These are phyloP conservation scores for Dicranocentrus wangi DNA, from an alignment of 2,888 invertebrate species.

Conservation along the genomic window DNA sequence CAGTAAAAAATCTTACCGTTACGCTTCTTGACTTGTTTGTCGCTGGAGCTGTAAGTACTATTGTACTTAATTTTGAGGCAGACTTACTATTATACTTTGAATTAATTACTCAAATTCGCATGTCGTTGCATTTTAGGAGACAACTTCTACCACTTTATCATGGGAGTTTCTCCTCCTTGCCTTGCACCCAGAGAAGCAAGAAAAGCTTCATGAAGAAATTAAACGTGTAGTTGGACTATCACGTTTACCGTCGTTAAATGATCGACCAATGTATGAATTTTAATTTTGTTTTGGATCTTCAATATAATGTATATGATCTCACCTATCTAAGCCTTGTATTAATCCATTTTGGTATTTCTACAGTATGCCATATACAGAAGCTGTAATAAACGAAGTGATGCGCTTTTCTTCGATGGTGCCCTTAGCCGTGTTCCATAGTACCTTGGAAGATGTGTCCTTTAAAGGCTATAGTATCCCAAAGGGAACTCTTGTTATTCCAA, in stretches of 20 bases:
- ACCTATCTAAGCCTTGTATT: no score
- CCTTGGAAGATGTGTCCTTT: conserved; percentile 41
- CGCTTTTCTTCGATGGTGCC: conserved; percentile 59
- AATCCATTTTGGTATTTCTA: no score
- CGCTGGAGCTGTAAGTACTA: conserved; percentile 67
- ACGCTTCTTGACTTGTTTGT: conserved; percentile 66
- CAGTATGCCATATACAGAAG: conserved; percentile 68
- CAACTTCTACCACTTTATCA: conserved; percentile 64
- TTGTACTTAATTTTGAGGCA: no score
- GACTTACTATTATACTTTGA: no score
- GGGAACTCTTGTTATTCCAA: conserved; percentile 56
- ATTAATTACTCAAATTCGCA: neutral
- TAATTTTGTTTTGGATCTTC: neutral
- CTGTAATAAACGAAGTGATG: conserved; percentile 65
- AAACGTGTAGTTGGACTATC: conserved; percentile 62
- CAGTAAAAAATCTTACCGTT: conserved; percentile 58
- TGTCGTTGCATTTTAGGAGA: conserved; percentile 39
- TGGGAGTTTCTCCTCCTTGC: conserved; percentile 67
- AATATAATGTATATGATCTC: neutral
- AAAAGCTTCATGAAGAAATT: conserved; percentile 68
- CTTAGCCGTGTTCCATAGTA: conserved; percentile 50
- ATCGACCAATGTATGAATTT: conserved; percentile 50
- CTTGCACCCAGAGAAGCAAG: conserved; percentile 63
- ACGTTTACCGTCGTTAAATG: conserved; percentile 59
- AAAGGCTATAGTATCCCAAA: conserved; percentile 64